These are phyloP conservation scores for Nibea coibor DNA, from an alignment of 2,113 vertebrate genomes.

Conservation along the genomic window DNA sequence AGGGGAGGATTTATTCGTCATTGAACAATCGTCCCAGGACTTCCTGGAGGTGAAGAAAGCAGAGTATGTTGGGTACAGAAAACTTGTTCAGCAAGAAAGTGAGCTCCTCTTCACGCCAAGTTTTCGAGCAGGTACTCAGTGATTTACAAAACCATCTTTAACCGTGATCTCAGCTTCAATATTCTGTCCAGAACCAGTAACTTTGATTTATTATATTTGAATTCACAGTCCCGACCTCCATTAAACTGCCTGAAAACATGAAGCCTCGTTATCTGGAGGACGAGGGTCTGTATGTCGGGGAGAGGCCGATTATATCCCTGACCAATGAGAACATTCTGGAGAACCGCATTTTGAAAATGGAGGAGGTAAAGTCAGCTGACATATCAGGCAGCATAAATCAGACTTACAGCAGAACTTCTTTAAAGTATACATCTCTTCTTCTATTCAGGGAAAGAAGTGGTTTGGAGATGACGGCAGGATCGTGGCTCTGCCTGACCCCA, in stretches of 20 bases:
- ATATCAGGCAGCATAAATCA: no score
- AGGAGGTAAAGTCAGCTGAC: slow-evolving; percentile 80
- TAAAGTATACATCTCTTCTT: neutral
- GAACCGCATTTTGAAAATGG: slow-evolving; percentile 90
- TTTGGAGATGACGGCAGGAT: slow-evolving; percentile 95
- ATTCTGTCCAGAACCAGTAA: neutral
- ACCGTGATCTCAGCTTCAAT: neutral
- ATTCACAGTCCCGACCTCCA: slow-evolving; percentile 85
- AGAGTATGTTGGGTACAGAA: slow-evolving; percentile 84
- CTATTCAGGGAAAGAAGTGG: slow-evolving; percentile 89
- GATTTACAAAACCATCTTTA: neutral
- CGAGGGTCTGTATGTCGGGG: slow-evolving; percentile 94
- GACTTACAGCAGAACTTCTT: neutral
- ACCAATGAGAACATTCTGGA: slow-evolving; percentile 92
- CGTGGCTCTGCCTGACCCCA: slow-evolving; percentile 91
- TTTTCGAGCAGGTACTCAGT: slow-evolving; percentile 82
- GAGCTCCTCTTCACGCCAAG: slow-evolving; percentile 90
- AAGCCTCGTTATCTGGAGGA: slow-evolving; percentile 95
- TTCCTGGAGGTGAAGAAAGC: slow-evolving; percentile 86
- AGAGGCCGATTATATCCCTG: slow-evolving; percentile 85
- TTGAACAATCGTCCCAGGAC: slow-evolving; percentile 83
- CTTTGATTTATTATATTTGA: neutral
- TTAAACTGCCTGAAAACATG: slow-evolving; percentile 90
- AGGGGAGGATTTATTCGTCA: slow-evolving; percentile 84
- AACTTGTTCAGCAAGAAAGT: slow-evolving; percentile 81